A percentile compares a stretch with the other conserved stretches of the same genome.
Evolutionary conservation across 2,888 invertebrate genomes (phyloP).

Genomic region (Volucella inflata): DNA sequence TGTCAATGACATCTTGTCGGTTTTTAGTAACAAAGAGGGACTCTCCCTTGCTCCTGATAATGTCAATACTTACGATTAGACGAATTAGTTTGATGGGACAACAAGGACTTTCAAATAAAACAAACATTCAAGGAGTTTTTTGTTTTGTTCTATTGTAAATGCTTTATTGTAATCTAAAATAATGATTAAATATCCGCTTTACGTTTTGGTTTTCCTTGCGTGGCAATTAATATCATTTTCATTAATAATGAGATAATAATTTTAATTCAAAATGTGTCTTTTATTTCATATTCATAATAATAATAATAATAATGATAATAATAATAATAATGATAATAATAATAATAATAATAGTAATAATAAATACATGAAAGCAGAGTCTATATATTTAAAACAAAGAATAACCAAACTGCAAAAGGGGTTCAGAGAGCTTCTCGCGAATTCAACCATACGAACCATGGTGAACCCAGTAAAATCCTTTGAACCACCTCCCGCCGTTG

Average conservation of each 20-base stretch:
- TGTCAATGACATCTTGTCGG: too few relatives aligned
- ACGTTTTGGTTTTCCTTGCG: constrained; percentile 7
- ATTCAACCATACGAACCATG: neutral
- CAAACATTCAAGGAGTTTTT: too few relatives aligned
- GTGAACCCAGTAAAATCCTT: constrained; percentile 11
- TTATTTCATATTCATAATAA: constrained; percentile 37
- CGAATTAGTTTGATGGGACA: too few relatives aligned
- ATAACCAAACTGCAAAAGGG: constrained; percentile 20
- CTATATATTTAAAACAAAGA: constrained; percentile 46
- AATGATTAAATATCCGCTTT: constrained; percentile 51
- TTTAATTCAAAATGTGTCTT: constrained; percentile 51
- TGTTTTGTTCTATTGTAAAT: constrained; percentile 48
- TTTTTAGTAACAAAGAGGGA: too few relatives aligned
- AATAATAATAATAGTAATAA: constrained; percentile 60
- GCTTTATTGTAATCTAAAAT: constrained; percentile 72
- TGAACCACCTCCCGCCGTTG: constrained; percentile 34
- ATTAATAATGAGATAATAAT: constrained; percentile 58
- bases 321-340: constrained; percentile 43
- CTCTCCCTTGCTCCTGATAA: too few relatives aligned
- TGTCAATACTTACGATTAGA: too few relatives aligned
- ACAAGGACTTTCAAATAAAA: too few relatives aligned
- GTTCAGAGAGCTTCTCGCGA: neutral
- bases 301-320: constrained; percentile 40
- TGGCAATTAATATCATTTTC: constrained; percentile 39
- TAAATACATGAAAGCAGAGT: constrained; percentile 42